A percentile compares a stretch with the other conserved stretches of the same genome.
Evolutionary conservation across 37 sponge, comb jelly and placozoan species (phyloP).

Genomic region (Petrosia ficiformis): DNA sequence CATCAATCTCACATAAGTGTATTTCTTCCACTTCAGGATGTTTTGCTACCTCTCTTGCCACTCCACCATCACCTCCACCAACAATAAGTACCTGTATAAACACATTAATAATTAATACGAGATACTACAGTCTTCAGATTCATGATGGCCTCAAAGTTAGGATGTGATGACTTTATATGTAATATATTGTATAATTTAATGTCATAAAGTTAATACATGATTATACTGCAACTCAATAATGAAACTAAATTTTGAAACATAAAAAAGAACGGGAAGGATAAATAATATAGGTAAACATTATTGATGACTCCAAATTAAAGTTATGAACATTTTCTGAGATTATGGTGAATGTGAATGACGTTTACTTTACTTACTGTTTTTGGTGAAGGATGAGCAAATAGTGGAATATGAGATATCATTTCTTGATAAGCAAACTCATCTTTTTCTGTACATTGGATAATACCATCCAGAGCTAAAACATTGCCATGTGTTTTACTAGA

Average conservation of each 20-base stretch:
- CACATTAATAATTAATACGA: neutral
- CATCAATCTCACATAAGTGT: slow-evolving; percentile 89
- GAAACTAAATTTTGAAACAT: too few species aligned
- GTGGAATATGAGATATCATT: slow-evolving; percentile 78
- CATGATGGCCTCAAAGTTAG: too few species aligned
- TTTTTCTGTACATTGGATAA: slow-evolving; percentile 83
- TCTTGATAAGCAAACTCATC: slow-evolving; percentile 91
- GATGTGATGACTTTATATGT: too few species aligned
- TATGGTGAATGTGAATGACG: too few species aligned
- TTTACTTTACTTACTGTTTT: slow-evolving; percentile 43
- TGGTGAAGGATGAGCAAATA: slow-evolving; percentile 81
- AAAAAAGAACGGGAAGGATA: too few species aligned
- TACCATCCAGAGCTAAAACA: slow-evolving; percentile 85
- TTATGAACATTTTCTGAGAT: too few species aligned
- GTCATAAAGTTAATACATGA: too few species aligned
- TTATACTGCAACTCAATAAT: too few species aligned
- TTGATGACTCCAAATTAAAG: too few species aligned
- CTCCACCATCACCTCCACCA: slow-evolving; percentile 97
- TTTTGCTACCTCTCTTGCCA: slow-evolving; percentile 86
- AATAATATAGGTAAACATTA: too few species aligned
- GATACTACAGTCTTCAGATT: too few species aligned
- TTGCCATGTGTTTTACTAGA: slow-evolving; percentile 74
- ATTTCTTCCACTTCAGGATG: slow-evolving; percentile 76
- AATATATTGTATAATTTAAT: too few species aligned
- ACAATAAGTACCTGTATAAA: slow-evolving; percentile 77